Percentiles rank a stretch among this genome's conserved stretches.
phyloP scores from a whole-genome alignment of 1,140 invertebrate species.

The Calycopis cecrops region DNA sequence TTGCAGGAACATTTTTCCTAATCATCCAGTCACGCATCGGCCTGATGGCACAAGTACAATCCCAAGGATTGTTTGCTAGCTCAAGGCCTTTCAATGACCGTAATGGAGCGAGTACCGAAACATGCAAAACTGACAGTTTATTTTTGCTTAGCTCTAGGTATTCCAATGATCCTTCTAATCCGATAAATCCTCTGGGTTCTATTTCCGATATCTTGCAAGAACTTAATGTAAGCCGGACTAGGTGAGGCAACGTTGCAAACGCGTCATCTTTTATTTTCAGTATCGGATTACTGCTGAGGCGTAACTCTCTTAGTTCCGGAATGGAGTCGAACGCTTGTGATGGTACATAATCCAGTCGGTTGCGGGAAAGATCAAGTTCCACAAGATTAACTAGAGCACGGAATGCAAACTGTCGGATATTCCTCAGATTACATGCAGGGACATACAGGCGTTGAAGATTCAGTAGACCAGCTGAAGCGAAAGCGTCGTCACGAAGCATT shows the following conservation, averaged over 20 bases:
- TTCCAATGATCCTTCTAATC: constrained; percentile 81
- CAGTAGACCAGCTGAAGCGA: constrained; percentile 81
- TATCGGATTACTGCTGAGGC: constrained; percentile 84
- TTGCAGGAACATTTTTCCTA: constrained; percentile 83
- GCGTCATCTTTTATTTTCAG: constrained; percentile 80
- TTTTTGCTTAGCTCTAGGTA: constrained; percentile 87
- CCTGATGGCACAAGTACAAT: constrained; percentile 86
- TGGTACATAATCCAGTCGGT: constrained; percentile 80
- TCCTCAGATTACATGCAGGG: constrained; percentile 78
- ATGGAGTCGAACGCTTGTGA: constrained; percentile 82
- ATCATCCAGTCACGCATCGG: constrained; percentile 87
- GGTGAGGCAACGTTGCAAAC: constrained; percentile 80
- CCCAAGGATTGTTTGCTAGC: constrained; percentile 86
- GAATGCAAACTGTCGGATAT: constrained; percentile 80
- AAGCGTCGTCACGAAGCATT: constrained; percentile 81
- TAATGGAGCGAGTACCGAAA: constrained; percentile 79
- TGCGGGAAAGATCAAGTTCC: constrained; percentile 86
- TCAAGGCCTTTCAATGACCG: constrained; percentile 84
- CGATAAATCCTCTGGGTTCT: constrained; percentile 82
- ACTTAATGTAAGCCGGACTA: constrained; percentile 84
- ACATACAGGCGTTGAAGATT: constrained; percentile 88
- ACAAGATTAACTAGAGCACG: constrained; percentile 83
- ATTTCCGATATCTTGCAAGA: constrained; percentile 81
- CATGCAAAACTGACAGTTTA: constrained; percentile 78
- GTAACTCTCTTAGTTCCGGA: constrained; percentile 84